Evolutionary conservation across 2,888 invertebrate species (phyloP).

Genomic region (Anticlea derivata): DNA sequence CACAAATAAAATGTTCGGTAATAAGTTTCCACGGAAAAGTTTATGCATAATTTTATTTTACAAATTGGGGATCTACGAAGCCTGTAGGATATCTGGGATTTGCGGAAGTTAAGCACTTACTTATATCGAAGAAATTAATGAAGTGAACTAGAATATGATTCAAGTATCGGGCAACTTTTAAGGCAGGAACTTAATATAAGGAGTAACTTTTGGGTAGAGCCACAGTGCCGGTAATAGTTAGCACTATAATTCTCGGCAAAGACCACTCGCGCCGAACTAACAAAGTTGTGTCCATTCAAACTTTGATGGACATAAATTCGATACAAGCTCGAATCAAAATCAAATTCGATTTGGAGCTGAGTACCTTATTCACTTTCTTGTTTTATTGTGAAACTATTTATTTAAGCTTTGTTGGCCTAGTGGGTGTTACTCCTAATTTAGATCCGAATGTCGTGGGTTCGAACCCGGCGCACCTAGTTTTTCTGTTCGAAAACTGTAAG

Average conservation of each 20-base stretch:
- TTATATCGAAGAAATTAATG: constrained; percentile 22
- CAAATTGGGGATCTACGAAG: not conserved
- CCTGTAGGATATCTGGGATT: constrained; percentile 7
- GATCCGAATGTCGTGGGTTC: too few species aligned
- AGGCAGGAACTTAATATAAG: constrained; percentile 33
- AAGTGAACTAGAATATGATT: constrained; percentile 31
- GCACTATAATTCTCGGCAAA: constrained; percentile 48
- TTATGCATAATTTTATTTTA: not conserved
- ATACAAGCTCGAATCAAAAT: constrained; percentile 54
- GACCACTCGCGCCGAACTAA: constrained; percentile 53
- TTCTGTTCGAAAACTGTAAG: too few species aligned
- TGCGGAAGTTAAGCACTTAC: constrained; percentile 14
- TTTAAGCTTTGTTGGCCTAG: too few species aligned
- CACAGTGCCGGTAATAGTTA: constrained; percentile 13
- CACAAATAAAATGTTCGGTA: constrained; percentile 4
- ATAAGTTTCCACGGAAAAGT: constrained; percentile 5
- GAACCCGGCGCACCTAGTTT: too few species aligned
- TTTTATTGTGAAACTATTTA: constrained; percentile 43
- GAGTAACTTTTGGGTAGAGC: constrained; percentile 39
- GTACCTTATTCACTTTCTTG: constrained; percentile 47
- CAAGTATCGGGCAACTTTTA: constrained; percentile 33
- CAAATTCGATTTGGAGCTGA: constrained; percentile 49
- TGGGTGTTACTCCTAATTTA: too few species aligned
- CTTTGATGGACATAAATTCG: constrained; percentile 58
- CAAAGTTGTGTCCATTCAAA: constrained; percentile 63